Evolutionary conservation across 2,113 vertebrate species (phyloP).

Genomic region (Axis porcinus): DNA sequence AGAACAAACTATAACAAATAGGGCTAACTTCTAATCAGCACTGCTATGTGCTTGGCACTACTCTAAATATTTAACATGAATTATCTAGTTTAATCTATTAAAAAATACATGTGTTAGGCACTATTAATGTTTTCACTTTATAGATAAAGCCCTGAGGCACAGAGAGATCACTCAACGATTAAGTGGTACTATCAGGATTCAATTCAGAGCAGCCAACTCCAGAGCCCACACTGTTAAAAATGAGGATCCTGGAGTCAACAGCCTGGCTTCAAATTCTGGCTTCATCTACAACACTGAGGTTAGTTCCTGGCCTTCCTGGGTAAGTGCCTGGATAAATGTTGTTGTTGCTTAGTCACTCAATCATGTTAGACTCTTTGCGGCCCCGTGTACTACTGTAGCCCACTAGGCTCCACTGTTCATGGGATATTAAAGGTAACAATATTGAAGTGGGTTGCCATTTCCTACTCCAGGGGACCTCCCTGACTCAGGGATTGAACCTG

Average conservation of each 20-base stretch:
- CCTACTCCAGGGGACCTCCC: background rate
- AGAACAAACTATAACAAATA: background rate
- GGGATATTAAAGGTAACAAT: background rate
- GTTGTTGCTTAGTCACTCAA: background rate
- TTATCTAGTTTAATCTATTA: background rate
- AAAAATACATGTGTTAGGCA: background rate
- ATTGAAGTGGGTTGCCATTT: background rate
- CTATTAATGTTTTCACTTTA: slow-evolving; percentile 15
- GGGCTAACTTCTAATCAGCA: background rate
- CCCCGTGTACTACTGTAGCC: background rate
- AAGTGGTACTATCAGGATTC: background rate
- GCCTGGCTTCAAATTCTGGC: background rate
- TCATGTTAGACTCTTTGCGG: background rate
- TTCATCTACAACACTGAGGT: background rate
- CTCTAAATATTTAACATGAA: background rate
- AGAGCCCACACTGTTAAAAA: background rate
- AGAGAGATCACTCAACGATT: background rate
- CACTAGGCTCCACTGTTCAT: background rate
- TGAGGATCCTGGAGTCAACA: background rate
- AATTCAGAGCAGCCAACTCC: background rate
- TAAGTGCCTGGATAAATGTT: background rate
- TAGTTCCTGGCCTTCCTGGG: background rate
- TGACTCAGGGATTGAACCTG: background rate
- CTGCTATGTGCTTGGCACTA: background rate
- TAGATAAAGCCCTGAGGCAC: background rate